Evolutionary conservation across 2,888 invertebrate species (phyloP).

Genomic region (Epinotia demarniana): DNA sequence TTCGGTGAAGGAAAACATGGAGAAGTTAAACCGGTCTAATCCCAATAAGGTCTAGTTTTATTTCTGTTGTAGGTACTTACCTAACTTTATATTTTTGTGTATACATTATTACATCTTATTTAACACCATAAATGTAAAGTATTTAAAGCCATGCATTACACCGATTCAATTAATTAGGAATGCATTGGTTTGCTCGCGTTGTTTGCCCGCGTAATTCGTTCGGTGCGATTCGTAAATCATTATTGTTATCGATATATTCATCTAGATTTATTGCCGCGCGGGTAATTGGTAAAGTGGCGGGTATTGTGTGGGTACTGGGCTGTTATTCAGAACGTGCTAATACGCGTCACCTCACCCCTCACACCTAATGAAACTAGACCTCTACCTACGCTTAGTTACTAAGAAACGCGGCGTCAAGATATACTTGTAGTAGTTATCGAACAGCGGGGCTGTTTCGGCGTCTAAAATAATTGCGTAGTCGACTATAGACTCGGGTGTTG

Average conservation of each 20-base stretch:
- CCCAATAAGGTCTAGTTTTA: too few relatives aligned
- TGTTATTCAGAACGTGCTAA: too few relatives aligned
- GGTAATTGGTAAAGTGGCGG: conserved; percentile 65
- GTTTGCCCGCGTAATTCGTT: conserved; percentile 63
- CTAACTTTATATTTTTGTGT: too few relatives aligned
- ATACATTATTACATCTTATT: not conserved
- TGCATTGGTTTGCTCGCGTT: conserved; percentile 49
- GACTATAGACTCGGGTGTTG: too few relatives aligned
- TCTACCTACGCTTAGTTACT: too few relatives aligned
- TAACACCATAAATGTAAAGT: not conserved
- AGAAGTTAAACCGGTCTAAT: too few relatives aligned
- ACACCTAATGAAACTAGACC: too few relatives aligned
- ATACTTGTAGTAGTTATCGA: too few relatives aligned
- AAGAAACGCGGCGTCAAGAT: too few relatives aligned
- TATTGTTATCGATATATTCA: conserved; percentile 72
- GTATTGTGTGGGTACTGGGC: conserved; percentile 46
- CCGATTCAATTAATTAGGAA: conserved; percentile 41
- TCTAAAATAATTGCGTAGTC: conserved; percentile 46
- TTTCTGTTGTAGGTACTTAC: too few relatives aligned
- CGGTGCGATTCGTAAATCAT: conserved; percentile 56
- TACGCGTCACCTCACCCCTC: too few relatives aligned
- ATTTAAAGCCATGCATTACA: conserved; percentile 19
- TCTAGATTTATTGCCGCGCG: conserved; percentile 68
- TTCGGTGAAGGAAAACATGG: too few relatives aligned
- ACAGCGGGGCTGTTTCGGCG: conserved; percentile 47